Evolutionary conservation across 2,888 invertebrate species (phyloP).

Genomic region (Aradus depressus): DNA sequence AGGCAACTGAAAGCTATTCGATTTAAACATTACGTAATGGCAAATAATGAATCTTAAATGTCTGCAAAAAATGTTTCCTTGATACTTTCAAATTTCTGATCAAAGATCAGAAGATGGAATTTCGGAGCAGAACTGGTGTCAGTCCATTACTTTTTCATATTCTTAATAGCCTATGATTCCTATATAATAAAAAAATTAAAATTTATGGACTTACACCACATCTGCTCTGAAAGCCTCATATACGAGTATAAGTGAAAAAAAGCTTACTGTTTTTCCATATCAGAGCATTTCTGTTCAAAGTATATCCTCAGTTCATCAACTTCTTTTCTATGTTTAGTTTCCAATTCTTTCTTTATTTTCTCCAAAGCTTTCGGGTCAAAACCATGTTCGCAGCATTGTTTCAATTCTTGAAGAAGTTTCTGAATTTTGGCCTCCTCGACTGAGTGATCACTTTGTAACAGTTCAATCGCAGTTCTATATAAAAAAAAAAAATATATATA

Average conservation of each 20-base stretch:
- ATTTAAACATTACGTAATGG: too few species aligned
- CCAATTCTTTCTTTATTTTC: constrained; percentile 41
- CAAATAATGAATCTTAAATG: too few species aligned
- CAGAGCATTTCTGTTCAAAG: constrained; percentile 67
- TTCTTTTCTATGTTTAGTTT: constrained; percentile 56
- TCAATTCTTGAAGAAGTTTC: constrained; percentile 37
- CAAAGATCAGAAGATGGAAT: too few species aligned
- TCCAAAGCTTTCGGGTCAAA: constrained; percentile 22
- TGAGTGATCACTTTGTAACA: constrained; percentile 45
- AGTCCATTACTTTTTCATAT: too few species aligned
- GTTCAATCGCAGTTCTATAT: constrained; percentile 42
- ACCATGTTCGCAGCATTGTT: constrained; percentile 33
- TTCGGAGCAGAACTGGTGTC: too few species aligned
- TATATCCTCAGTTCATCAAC: constrained; percentile 69
- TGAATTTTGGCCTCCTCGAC: constrained; percentile 39
- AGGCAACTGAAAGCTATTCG: too few species aligned
- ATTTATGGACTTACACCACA: too few species aligned
- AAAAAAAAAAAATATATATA: constrained; percentile 5
- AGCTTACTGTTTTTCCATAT: constrained; percentile 62
- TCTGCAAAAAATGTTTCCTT: too few species aligned
- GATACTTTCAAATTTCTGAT: too few species aligned
- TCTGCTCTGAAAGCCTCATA: constrained; percentile 34
- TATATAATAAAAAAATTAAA: neutral
- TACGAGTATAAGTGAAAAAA: constrained; percentile 23
- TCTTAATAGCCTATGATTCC: too few species aligned